Evolutionary conservation across 2,797 vertebrate genomes (phyloP).

Genomic region (Agapornis canus): DNA sequence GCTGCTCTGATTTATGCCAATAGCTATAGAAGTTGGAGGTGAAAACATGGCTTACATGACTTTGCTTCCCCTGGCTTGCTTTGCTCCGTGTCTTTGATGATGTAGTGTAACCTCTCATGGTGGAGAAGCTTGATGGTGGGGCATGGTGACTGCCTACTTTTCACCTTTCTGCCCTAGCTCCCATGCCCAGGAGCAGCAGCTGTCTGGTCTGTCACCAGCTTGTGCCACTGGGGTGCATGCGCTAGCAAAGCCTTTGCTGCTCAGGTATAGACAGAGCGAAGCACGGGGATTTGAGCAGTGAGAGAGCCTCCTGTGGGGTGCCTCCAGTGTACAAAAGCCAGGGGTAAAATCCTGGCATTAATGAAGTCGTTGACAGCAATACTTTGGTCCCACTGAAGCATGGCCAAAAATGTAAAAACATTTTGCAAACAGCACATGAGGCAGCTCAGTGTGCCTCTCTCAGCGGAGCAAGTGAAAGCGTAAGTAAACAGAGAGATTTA

Average conservation of each 20-base stretch:
- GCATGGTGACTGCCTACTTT: rapidly evolving
- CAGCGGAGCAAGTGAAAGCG: not conserved
- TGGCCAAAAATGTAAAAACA: constrained; percentile 5
- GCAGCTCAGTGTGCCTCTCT: not conserved
- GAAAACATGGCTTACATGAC: not conserved
- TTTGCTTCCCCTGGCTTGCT: rapidly evolving
- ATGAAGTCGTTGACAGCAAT: constrained; percentile 35
- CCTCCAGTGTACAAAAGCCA: not conserved
- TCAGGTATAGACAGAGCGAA: not conserved
- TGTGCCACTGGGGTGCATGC: rapidly evolving
- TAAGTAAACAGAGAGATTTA: constrained; percentile 43
- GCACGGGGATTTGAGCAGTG: rapidly evolving
- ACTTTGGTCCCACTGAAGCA: not conserved
- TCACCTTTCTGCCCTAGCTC: not conserved
- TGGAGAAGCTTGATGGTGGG: rapidly evolving
- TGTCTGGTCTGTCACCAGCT: not conserved
- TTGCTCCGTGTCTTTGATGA: rapidly evolving
- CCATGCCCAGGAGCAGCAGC: not conserved
- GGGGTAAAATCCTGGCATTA: not conserved
- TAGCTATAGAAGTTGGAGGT: not conserved
- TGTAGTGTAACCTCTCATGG: rapidly evolving
- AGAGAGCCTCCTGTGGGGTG: not conserved
- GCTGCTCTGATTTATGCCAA: not conserved
- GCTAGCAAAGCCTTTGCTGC: not conserved
- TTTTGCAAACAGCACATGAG: constrained; percentile 14